phyloP scores from a whole-genome alignment of 2,888 invertebrate genomes.

The Synanthedon andrenaeformis region DNA sequence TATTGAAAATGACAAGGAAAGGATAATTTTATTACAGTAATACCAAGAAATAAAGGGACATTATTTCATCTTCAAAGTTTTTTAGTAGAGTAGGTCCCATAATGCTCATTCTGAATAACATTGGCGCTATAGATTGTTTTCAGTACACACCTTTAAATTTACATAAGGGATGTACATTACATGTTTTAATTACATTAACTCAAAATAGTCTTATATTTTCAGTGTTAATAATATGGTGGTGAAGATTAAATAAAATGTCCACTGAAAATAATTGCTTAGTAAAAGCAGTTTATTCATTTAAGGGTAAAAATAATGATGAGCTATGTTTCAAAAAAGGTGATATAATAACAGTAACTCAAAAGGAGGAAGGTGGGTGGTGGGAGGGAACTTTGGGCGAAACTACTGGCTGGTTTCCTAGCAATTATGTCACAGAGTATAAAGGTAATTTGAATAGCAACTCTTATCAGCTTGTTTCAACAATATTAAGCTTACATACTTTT shows the following conservation, averaged over 20 bases:
- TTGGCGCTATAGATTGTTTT: neutral
- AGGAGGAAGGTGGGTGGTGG: conserved; percentile 99
- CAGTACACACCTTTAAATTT: neutral
- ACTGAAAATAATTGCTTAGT: conserved; percentile 77
- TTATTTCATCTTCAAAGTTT: neutral
- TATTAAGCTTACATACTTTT: no score
- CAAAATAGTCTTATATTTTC: neutral
- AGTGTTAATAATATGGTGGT: conserved; percentile 35
- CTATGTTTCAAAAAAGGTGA: conserved; percentile 96
- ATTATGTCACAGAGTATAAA: conserved; percentile 94
- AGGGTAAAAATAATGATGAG: conserved; percentile 98
- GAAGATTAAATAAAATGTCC: conserved; percentile 57
- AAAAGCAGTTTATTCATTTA: conserved; percentile 92
- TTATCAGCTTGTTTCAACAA: no score
- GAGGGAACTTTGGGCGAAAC: conserved; percentile 95
- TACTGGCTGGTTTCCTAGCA: conserved; percentile 99
- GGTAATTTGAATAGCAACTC: conserved; percentile 42
- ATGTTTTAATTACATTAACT: no score
- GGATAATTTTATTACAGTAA: no score
- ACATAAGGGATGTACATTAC: no score
- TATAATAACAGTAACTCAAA: conserved; percentile 95
- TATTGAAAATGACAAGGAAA: no score
- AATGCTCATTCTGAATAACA: neutral
- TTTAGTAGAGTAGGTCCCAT: neutral
- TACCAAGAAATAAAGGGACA: no score